A percentile compares a stretch with the other conserved stretches of the same genome.
These are phyloP conservation scores for Philonicus albiceps DNA, from an alignment of 2,888 invertebrate species.

Conservation along the genomic window DNA sequence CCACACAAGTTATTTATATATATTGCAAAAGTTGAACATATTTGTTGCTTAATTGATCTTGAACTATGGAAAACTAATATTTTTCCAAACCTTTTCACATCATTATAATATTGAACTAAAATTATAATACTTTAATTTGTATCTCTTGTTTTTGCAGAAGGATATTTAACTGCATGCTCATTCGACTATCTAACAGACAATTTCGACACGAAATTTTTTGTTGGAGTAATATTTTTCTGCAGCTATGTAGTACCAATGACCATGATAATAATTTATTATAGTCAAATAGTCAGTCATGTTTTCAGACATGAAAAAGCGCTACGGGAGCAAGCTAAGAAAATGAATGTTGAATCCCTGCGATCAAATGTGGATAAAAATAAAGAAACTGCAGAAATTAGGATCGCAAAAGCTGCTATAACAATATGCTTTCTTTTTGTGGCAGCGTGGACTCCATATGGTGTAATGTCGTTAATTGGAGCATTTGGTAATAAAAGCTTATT, in stretches of 20 bases:
- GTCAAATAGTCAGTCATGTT: conserved; percentile 87
- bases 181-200: conserved; percentile 84
- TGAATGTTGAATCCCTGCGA: conserved; percentile 87
- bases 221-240: conserved; percentile 77
- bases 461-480: conserved; percentile 81
- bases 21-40: too few relatives aligned
- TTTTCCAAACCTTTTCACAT: not conserved
- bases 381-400: conserved; percentile 81
- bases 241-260: conserved; percentile 80
- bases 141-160: conserved; percentile 70
- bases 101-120: not conserved
- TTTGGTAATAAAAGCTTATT: conserved; percentile 78
- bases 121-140: not conserved
- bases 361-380: conserved; percentile 71
- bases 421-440: conserved; percentile 85
- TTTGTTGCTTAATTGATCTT: too few relatives aligned
- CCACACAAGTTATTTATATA: too few relatives aligned
- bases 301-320: conserved; percentile 84
- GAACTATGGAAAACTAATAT: too few relatives aligned
- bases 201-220: conserved; percentile 80
- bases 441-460: conserved; percentile 91
- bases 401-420: conserved; percentile 88
- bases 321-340: conserved; percentile 83
- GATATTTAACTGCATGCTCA: conserved; percentile 85
- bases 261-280: conserved; percentile 83